Conservation (phyloP, 2,888 invertebrate genomes). For the Suillia variegata region DNA sequence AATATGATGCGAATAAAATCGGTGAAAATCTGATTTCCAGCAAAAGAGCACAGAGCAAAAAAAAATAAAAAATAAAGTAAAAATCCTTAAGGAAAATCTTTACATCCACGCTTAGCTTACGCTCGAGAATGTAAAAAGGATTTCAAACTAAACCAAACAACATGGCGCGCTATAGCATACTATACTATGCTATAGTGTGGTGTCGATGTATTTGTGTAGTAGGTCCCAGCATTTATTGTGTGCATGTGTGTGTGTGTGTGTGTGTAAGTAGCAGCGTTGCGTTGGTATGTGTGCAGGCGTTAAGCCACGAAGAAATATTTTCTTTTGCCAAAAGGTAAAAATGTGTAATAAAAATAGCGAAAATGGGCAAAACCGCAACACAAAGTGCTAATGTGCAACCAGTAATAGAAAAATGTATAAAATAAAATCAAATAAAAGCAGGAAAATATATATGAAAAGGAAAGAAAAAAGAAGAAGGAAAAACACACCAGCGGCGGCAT, state of each 20-base stretch:
- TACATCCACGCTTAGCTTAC: constrained; percentile 35
- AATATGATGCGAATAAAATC: constrained; percentile 41
- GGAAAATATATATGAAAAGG: too few species aligned
- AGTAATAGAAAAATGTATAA: constrained; percentile 6
- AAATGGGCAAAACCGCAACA: constrained; percentile 24
- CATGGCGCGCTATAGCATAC: constrained; percentile 17
- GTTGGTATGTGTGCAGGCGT: constrained; percentile 34
- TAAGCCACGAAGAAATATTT: constrained; percentile 53
- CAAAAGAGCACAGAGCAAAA: constrained; percentile 8
- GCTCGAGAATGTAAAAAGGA: constrained; percentile 38
- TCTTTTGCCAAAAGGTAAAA: constrained; percentile 14
- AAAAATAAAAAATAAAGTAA: too few species aligned
- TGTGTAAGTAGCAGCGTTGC: constrained; percentile 31
- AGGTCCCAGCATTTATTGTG: too few species aligned
- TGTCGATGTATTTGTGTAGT: too few species aligned
- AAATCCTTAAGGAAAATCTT: constrained; percentile 10
- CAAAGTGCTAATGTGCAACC: constrained; percentile 10
- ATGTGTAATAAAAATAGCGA: constrained; percentile 26
- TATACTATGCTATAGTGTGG: too few species aligned
- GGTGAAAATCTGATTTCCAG: constrained; percentile 36
- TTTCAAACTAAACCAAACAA: constrained; percentile 38
- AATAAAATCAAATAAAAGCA: too few species aligned
- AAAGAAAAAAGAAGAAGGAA: too few species aligned
- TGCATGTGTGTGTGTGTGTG: constrained; percentile 8
- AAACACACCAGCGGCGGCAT: too few species aligned